phyloP scores from a whole-genome alignment of 2,888 invertebrate genomes.

The Zootermopsis nevadensis region DNA sequence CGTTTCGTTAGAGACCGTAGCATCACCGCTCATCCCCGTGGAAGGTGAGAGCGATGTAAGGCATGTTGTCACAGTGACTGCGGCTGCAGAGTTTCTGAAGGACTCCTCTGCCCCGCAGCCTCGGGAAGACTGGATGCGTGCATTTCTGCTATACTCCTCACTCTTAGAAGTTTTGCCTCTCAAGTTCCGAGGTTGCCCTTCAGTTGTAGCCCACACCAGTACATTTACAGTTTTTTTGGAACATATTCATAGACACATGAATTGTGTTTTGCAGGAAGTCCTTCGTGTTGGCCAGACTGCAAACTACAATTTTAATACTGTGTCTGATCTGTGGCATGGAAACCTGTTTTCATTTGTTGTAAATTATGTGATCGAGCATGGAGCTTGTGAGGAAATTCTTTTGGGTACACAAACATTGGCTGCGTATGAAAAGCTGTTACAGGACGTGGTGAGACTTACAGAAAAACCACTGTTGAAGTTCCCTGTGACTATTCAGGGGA shows the following conservation, averaged over 20 bases:
- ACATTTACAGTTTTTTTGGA: neutral
- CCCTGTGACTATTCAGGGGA: neutral
- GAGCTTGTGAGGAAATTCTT: neutral
- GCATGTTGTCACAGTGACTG: neutral
- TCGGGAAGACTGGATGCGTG: neutral
- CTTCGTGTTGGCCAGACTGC: neutral
- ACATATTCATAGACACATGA: neutral
- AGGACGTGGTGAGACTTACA: neutral
- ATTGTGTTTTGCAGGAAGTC: neutral
- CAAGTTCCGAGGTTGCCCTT: slow-evolving; percentile 4
- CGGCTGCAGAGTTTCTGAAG: neutral
- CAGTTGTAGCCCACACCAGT: too few relatives aligned
- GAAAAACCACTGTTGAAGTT: neutral
- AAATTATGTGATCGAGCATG: neutral
- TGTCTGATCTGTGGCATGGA: slow-evolving; percentile 39
- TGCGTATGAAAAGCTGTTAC: neutral
- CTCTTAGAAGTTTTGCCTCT: slow-evolving; percentile 22
- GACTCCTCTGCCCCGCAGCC: neutral
- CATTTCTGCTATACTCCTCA: slow-evolving; percentile 28
- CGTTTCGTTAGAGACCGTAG: neutral
- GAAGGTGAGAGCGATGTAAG: neutral
- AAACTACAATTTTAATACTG: neutral
- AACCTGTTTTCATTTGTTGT: slow-evolving; percentile 32
- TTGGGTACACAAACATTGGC: neutral
- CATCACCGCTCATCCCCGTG: neutral